Base-by-base conservation (phyloP, 1,140 invertebrate species). In the Zaprionus gabonicus region DNA sequence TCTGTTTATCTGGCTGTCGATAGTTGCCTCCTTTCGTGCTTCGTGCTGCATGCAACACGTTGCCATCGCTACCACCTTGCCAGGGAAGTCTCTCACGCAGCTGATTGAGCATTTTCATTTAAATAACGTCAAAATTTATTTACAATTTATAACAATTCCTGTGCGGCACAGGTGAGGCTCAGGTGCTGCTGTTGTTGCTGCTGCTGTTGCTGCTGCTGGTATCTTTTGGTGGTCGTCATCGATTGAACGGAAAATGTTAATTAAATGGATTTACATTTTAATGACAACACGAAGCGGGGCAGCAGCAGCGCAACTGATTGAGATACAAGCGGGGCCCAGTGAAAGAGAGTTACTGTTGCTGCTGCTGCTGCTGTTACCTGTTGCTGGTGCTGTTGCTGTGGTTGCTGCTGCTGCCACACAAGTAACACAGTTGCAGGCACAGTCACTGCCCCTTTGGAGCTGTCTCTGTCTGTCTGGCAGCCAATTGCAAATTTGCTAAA, bases 241-340 rank as follows among this genome's bases (percentile, higher is more conserved):
- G 49, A 41, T 44, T 53, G 66, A 78, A 44, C 41, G 63, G 53
- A 83, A 90, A 88, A 88, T 84, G 84, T 88, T 88, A 88, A 88
- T 88, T 88, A 88, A 88, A 88, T 71, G 85, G 81, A 88, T 88
- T 88, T 88, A 88, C 84, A 88, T 88, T 88, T 88, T 88, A 88
- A 88, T 88, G 84, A 88, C 84, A 90, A 88, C 85, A 90, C 84
- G 84, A 84, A 84, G 64, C 62, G 65, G 74, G 71, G 66, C 38
- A 56, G 59, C 66, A 75, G 76, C 81, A 76, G 55, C 31, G 56
- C 62, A 71, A 58, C 78, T 77, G 80, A 81, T 81, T 83, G 81
- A 88, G 84, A 87, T 84, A 81, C 73, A 84, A 55, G 28, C 38
- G 49, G 34, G 25, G 56, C n/a, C 10, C 23, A 10, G 28, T 23